Percentiles rank a stretch among this genome's conserved stretches.
These are phyloP conservation scores for Crenuchus spilurus DNA, from an alignment of 2,797 vertebrate species.

Conservation along the genomic window DNA sequence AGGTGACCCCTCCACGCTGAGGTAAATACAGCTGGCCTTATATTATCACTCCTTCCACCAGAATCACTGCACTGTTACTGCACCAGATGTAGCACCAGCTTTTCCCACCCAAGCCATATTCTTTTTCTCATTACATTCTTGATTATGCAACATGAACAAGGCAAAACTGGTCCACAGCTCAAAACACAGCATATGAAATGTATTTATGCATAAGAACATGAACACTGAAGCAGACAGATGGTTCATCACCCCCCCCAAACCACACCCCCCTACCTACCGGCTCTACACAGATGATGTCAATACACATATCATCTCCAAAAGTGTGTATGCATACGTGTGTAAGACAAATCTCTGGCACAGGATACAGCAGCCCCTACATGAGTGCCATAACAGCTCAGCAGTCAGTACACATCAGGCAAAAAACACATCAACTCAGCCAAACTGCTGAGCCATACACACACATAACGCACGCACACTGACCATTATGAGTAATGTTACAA, in stretches of 20 bases:
- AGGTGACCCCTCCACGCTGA: background rate
- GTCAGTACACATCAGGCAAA: slow-evolving; percentile 64
- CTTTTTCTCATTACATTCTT: background rate
- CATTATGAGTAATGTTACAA: too few relatives aligned
- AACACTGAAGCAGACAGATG: slow-evolving; percentile 44
- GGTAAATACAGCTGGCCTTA: background rate
- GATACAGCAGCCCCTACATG: slow-evolving; percentile 62
- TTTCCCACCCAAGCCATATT: background rate
- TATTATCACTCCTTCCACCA: background rate
- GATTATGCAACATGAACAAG: slow-evolving; percentile 6
- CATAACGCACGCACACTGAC: too few relatives aligned
- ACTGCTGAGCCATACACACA: too few relatives aligned
- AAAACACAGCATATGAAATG: slow-evolving; percentile 25
- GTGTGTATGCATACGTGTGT: slow-evolving; percentile 51
- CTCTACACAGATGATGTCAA: slow-evolving; percentile 42
- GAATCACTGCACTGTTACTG: background rate
- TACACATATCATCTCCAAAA: slow-evolving; percentile 47
- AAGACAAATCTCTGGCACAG: slow-evolving; percentile 61
- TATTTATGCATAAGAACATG: slow-evolving; percentile 28
- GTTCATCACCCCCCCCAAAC: slow-evolving; percentile 50
- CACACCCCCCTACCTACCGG: slow-evolving; percentile 37
- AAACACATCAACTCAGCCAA: slow-evolving; percentile 49
- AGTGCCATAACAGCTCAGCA: slow-evolving; percentile 66
- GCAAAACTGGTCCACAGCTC: slow-evolving; percentile 1
- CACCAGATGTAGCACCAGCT: background rate